These are phyloP conservation scores for Venustoraphidia nigricollis DNA, from an alignment of 2,888 invertebrate genomes.

Conservation along the genomic window DNA sequence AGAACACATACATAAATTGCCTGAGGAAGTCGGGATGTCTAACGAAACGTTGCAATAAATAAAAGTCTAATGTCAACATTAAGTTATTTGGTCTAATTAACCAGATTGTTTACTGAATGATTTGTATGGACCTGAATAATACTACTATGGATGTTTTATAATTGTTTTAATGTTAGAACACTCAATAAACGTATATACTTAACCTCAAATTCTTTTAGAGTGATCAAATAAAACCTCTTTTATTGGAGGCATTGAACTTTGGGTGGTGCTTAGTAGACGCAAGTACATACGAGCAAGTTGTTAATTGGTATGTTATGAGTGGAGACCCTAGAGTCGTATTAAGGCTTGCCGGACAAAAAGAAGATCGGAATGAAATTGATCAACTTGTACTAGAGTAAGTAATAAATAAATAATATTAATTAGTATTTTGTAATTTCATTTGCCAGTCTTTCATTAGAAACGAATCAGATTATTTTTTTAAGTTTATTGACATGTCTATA, in stretches of 20 bases:
- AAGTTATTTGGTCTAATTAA: too few relatives aligned
- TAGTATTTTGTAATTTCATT: too few relatives aligned
- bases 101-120: too few relatives aligned
- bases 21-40: too few relatives aligned
- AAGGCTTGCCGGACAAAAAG: constrained; percentile 16
- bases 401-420: background rate
- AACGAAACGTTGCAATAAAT: too few relatives aligned
- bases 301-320: constrained; percentile 61
- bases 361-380: constrained; percentile 36
- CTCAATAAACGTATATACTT: background rate
- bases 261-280: constrained; percentile 50
- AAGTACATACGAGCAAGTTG: constrained; percentile 42
- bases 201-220: background rate
- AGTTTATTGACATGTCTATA: constrained; percentile 1
- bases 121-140: too few relatives aligned
- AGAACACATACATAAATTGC: too few relatives aligned
- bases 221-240: constrained; percentile 24
- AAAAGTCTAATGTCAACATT: too few relatives aligned
- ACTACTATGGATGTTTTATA: too few relatives aligned
- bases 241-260: constrained; percentile 43
- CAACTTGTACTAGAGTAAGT: constrained; percentile 40
- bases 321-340: constrained; percentile 54
- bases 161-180: background rate
- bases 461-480: background rate
- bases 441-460: background rate